These are phyloP conservation scores for Uropsilus gracilis DNA, from an alignment of 2,113 vertebrate species.

Conservation along the genomic window DNA sequence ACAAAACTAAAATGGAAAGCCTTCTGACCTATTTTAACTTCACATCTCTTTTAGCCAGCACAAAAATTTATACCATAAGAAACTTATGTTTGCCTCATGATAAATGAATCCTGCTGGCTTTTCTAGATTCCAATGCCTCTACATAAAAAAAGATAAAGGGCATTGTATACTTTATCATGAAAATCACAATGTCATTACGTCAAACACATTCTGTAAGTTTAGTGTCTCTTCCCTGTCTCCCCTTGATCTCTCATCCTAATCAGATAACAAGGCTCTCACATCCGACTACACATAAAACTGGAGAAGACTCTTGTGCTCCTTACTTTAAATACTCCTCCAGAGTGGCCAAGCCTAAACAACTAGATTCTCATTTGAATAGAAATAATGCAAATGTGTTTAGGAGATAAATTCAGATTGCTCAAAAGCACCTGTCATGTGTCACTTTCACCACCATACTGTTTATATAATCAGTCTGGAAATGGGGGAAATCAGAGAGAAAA, in stretches of 20 bases:
- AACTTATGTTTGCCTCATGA: constrained; percentile 34
- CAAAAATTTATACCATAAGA: constrained; percentile 56
- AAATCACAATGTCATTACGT: constrained; percentile 54
- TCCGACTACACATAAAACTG: constrained; percentile 2
- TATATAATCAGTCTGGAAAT: constrained; percentile 78
- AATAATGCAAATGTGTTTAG: constrained; percentile 54
- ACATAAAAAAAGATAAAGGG: constrained; percentile 69
- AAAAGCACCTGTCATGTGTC: constrained; percentile 62
- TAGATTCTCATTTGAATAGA: constrained; percentile 36
- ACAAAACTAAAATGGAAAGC: constrained; percentile 57
- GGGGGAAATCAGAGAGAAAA: constrained; percentile 67
- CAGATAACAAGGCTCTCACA: not conserved
- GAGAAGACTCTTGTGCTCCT: not conserved
- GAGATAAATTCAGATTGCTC: constrained; percentile 49
- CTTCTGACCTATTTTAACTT: constrained; percentile 71
- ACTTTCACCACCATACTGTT: constrained; percentile 56
- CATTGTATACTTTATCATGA: constrained; percentile 61
- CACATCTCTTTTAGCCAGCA: constrained; percentile 48
- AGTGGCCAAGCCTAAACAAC: not conserved
- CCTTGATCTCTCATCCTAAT: constrained; percentile 33
- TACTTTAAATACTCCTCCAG: constrained; percentile 30
- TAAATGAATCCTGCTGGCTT: constrained; percentile 46
- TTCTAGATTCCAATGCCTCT: constrained; percentile 54
- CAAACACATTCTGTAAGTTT: constrained; percentile 40
- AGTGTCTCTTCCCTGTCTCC: constrained; percentile 4